phyloP scores from a whole-genome alignment of 2,797 vertebrate species.

The Brachymystax lenok region DNA sequence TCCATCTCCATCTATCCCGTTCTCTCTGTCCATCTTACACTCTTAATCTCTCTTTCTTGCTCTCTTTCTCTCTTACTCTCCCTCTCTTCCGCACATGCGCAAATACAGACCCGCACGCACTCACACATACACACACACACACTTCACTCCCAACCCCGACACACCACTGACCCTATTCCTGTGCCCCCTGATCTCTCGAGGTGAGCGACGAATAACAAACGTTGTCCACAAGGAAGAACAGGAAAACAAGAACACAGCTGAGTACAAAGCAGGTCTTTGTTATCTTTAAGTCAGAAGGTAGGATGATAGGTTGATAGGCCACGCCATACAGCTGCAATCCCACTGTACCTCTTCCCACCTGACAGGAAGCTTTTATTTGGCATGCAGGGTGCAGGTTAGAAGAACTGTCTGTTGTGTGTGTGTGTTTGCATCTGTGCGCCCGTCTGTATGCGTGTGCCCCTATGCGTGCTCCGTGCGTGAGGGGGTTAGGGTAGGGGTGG shows the following conservation, averaged over 20 bases:
- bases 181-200: not conserved
- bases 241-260: conserved; percentile 50
- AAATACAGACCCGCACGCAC: conserved; percentile 50
- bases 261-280: conserved; percentile 85
- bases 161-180: not conserved
- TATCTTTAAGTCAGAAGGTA: conserved; percentile 87
- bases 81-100: conserved; percentile 35
- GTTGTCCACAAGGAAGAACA: conserved; percentile 74
- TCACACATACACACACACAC: conserved; percentile 7
- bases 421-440: not conserved
- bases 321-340: conserved; percentile 87
- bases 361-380: conserved; percentile 81
- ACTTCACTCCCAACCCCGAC: conserved; percentile 60
- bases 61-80: too few relatives aligned
- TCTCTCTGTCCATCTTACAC: not conserved
- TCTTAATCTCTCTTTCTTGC: conserved; percentile 5
- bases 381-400: conserved; percentile 83
- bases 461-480: too few relatives aligned
- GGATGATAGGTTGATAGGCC: conserved; percentile 86
- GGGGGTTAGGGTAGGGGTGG: too few relatives aligned
- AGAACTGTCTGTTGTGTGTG: conserved; percentile 74
- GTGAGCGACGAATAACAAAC: conserved; percentile 55
- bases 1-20: conserved; percentile 3
- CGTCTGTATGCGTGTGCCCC: too few relatives aligned
- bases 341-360: conserved; percentile 85